Conservation (phyloP, 2,113 vertebrate genomes). For the Labrus mixtus region DNA sequence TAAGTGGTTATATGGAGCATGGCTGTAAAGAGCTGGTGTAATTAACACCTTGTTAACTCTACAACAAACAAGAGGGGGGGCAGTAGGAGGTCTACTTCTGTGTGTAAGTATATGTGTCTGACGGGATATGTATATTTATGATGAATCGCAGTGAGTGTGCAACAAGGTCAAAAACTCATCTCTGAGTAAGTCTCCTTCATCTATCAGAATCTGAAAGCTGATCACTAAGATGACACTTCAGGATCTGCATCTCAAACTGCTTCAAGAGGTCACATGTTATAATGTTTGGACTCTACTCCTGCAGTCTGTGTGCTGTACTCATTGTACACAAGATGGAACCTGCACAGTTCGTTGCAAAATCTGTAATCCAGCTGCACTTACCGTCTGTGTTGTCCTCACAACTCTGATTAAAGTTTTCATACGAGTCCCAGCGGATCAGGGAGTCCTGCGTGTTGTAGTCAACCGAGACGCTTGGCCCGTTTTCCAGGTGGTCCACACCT, state of each 20-base stretch:
- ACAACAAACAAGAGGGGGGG: not conserved
- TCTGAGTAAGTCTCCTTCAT: not conserved
- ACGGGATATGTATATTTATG: too few species aligned
- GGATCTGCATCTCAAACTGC: not conserved
- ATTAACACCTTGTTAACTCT: conserved; percentile 53
- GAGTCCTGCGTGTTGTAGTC: conserved; percentile 97
- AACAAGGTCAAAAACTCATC: not conserved
- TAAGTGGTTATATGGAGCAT: not conserved
- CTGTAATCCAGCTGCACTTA: conserved; percentile 52
- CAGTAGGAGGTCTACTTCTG: not conserved
- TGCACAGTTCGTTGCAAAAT: not conserved
- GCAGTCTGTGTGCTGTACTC: not conserved
- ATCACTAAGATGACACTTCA: not conserved
- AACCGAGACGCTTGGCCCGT: conserved; percentile 94
- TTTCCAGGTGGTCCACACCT: conserved; percentile 97
- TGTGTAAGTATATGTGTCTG: not conserved
- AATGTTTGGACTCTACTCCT: not conserved
- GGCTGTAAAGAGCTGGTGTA: conserved; percentile 27
- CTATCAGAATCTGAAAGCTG: not conserved
- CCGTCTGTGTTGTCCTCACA: conserved; percentile 90
- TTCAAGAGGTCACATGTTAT: not conserved
- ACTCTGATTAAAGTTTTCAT: conserved; percentile 91
- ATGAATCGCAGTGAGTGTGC: not conserved
- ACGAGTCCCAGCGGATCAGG: conserved; percentile 98
- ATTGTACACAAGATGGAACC: not conserved